Base-by-base conservation (phyloP, 1,140 invertebrate species). In the Aphelenchoides fujianensis region DNA sequence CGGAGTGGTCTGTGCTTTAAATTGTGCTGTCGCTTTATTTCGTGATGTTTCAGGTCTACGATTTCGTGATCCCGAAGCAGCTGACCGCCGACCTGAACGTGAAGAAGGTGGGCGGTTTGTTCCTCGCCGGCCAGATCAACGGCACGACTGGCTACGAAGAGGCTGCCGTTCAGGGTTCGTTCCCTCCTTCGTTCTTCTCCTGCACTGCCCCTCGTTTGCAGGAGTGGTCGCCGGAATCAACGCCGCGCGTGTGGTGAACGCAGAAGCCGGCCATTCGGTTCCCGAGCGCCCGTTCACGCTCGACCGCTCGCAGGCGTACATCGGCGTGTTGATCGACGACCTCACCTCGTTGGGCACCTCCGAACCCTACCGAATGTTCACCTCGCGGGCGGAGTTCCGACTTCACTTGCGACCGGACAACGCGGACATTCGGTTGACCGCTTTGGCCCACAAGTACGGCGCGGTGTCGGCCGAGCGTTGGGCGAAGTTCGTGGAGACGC, bases 301-400 rank as follows among this genome's bases (percentile, higher is more conserved):
- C 3, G 79, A 82, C 59, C 71, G 87, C 30, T 83, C 69, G 0
- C 54, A 81, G 48, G 91, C 89, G n/a, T 96, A 95, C 78, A 91
- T 95, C 70, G 94, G 94, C 0, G 94, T 96, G 0, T 85, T 96
- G 23, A 90, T 96, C 41, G 93, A 96, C 85, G 94, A 96, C 86
- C 87, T 96, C 1, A 95, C 90, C 0, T 91, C 89, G 0, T 85
- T 88, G 63, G 94, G 94, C 12, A 92, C 92, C 2, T 89, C 87
- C 59, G 94, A 96, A 85, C 94, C 94, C 0, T 96, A 96, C 82
- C 87, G 94, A 79, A 97, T 96, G 94, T 95, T 96, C 82, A 96
- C 94, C 2, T 91, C 91, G 76, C 85, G 94, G 52, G 90, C 93
- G 0, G 94, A 96, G 86, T 96, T 93, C 85, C 87, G 94, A 66